A percentile compares a stretch with the other conserved stretches of the same genome.
phyloP scores from a whole-genome alignment of 2,888 invertebrate species.

The Bruchidius siliquastri region DNA sequence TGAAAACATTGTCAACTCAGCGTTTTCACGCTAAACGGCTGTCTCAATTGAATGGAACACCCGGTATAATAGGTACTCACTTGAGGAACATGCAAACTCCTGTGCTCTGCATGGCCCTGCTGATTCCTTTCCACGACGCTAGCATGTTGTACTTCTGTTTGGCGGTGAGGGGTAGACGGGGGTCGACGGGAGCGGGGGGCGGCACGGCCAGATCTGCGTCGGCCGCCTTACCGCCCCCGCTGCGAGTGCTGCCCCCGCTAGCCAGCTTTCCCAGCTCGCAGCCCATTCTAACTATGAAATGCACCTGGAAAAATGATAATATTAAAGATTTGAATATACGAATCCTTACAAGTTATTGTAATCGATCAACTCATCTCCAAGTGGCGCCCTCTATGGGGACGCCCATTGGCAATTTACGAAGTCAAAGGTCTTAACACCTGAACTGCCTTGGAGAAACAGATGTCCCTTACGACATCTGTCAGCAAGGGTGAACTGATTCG shows the following conservation, averaged over 20 bases:
- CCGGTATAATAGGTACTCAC: slow-evolving; percentile 71
- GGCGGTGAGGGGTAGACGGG: slow-evolving; percentile 75
- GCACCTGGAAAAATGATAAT: background rate
- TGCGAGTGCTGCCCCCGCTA: slow-evolving; percentile 38
- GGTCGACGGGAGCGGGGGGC: slow-evolving; percentile 68
- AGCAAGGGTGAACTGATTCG: too few relatives aligned
- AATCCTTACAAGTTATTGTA: too few relatives aligned
- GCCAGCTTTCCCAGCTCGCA: slow-evolving; percentile 75
- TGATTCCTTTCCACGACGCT: slow-evolving; percentile 89
- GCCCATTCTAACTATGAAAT: slow-evolving; percentile 53
- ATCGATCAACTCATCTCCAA: too few relatives aligned
- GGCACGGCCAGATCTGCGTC: slow-evolving; percentile 49
- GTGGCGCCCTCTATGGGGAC: too few relatives aligned
- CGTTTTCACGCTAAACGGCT: too few relatives aligned
- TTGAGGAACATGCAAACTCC: slow-evolving; percentile 89
- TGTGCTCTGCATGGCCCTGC: slow-evolving; percentile 82
- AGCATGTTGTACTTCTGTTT: slow-evolving; percentile 84
- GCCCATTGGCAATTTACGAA: too few relatives aligned
- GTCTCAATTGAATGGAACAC: too few relatives aligned
- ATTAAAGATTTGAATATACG: too few relatives aligned
- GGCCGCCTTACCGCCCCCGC: slow-evolving; percentile 35
- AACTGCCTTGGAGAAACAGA: too few relatives aligned
- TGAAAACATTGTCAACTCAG: too few relatives aligned
- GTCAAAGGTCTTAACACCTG: too few relatives aligned
- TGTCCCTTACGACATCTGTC: too few relatives aligned